phyloP scores from a whole-genome alignment of 2,113 vertebrate genomes.

The Psophia crepitans region DNA sequence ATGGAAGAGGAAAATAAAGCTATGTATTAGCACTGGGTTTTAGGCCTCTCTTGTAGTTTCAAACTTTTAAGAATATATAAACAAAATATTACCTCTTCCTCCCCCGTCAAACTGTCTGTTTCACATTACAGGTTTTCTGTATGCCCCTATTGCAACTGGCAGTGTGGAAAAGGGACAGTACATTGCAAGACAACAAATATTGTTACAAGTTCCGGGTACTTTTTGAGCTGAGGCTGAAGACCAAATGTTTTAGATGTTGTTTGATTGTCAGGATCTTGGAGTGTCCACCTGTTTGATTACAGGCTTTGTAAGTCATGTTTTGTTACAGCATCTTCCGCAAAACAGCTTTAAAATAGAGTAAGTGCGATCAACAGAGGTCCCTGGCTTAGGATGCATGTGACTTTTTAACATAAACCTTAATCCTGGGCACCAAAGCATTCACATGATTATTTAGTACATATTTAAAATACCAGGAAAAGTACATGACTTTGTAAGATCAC shows the following conservation, averaged over 20 bases:
- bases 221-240: background rate
- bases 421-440: background rate
- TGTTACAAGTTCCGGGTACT: background rate
- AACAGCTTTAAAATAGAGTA: background rate
- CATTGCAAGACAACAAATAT: background rate
- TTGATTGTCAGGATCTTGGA: background rate
- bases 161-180: background rate
- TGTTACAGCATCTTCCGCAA: background rate
- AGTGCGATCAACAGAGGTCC: background rate
- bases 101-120: background rate
- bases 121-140: background rate
- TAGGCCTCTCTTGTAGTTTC: background rate
- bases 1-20: background rate
- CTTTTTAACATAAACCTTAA: slow-evolving; percentile 31
- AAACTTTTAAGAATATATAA: background rate
- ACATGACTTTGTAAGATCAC: background rate
- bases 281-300: background rate
- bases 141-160: background rate
- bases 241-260: background rate
- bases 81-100: background rate
- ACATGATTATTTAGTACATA: slow-evolving; percentile 47
- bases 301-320: background rate
- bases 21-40: background rate
- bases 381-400: slow-evolving; percentile 22
- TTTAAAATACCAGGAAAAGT: slow-evolving; percentile 53